These are phyloP conservation scores for Didymodactylos carnosus DNA, from an alignment of 2,888 invertebrate species.

Conservation along the genomic window DNA sequence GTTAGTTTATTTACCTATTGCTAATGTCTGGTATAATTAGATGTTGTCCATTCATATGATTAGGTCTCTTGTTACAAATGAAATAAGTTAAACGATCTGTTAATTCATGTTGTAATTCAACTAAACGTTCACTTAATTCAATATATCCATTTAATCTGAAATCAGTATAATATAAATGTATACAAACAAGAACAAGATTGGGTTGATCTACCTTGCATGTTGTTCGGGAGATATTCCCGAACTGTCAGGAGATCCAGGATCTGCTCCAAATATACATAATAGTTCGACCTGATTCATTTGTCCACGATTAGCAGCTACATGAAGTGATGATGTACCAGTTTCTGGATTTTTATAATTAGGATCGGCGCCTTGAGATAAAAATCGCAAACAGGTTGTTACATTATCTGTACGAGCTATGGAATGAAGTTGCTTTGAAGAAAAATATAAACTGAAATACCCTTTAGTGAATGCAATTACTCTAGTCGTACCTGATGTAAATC, in stretches of 20 bases:
- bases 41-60: constrained; percentile 49
- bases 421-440: constrained; percentile 50
- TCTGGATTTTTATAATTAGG: constrained; percentile 54
- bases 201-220: background rate
- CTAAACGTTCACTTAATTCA: constrained; percentile 48
- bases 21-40: constrained; percentile 59
- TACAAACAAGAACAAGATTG: background rate
- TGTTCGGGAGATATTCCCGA: background rate
- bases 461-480: no score
- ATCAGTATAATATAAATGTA: background rate
- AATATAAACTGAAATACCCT: background rate
- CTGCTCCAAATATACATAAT: background rate
- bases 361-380: constrained; percentile 83
- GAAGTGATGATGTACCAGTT: constrained; percentile 69
- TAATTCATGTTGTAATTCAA: constrained; percentile 74
- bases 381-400: constrained; percentile 71
- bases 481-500: constrained; percentile 50
- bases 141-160: background rate
- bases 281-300: constrained; percentile 67
- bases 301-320: constrained; percentile 79
- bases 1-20: constrained; percentile 20
- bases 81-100: constrained; percentile 75
- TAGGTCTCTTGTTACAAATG: constrained; percentile 61
- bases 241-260: background rate
- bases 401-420: constrained; percentile 81